Conservation (phyloP, 2,113 vertebrate species). For the Nesogale talazaci region DNA sequence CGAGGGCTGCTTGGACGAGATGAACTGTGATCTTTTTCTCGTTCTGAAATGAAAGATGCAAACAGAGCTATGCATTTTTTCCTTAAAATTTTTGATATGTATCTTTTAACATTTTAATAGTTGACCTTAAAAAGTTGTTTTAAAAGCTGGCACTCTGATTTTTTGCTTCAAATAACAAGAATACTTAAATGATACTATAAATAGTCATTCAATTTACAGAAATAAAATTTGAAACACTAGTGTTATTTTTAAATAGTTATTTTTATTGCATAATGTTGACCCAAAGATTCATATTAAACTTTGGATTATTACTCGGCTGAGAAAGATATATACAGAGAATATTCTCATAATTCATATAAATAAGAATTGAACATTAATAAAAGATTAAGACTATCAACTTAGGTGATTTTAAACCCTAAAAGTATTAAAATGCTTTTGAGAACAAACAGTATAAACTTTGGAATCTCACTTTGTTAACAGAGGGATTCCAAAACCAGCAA, state of each 20-base stretch:
- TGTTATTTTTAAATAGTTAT: neutral
- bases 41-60: slow-evolving; percentile 86
- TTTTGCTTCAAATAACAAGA: slow-evolving; percentile 59
- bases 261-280: neutral
- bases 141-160: slow-evolving; percentile 15
- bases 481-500: slow-evolving; percentile 29
- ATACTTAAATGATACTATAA: slow-evolving; percentile 43
- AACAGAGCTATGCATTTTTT: neutral
- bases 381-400: slow-evolving; percentile 53
- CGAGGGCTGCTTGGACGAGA: slow-evolving; percentile 96
- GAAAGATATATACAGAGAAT: slow-evolving; percentile 41
- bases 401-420: slow-evolving; percentile 41
- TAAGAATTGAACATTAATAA: neutral
- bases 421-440: slow-evolving; percentile 41
- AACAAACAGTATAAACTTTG: slow-evolving; percentile 63
- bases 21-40: slow-evolving; percentile 93
- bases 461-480: slow-evolving; percentile 34
- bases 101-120: too few species aligned
- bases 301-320: slow-evolving; percentile 33
- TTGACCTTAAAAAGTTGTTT: slow-evolving; percentile 48
- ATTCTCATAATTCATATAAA: slow-evolving; percentile 51
- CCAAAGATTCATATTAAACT: neutral
- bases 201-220: slow-evolving; percentile 38
- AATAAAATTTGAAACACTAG: slow-evolving; percentile 45
- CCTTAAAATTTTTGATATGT: neutral